phyloP scores from a whole-genome alignment of 2,113 vertebrate species.

The Vombatus ursinus region DNA sequence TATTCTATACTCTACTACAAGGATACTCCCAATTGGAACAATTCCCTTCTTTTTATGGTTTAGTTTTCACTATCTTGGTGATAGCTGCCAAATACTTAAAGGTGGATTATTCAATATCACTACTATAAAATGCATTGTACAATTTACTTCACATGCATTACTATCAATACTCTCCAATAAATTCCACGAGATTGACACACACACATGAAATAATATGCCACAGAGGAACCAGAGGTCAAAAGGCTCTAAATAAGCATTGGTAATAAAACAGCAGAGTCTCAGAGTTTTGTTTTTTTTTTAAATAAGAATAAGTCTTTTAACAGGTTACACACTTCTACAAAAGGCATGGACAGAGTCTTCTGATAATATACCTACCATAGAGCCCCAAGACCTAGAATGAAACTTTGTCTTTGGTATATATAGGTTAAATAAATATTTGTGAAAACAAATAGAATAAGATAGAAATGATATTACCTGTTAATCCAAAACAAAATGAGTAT shows the following conservation, averaged over 20 bases:
- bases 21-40: background rate
- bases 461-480: background rate
- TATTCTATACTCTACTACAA: background rate
- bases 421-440: background rate
- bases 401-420: background rate
- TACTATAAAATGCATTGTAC: background rate
- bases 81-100: background rate
- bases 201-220: background rate
- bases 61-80: background rate
- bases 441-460: background rate
- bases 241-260: background rate
- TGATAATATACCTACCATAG: background rate
- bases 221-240: background rate
- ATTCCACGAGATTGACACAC: background rate
- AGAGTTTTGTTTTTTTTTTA: background rate
- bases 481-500: background rate
- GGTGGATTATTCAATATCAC: background rate
- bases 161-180: background rate
- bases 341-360: background rate
- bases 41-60: background rate
- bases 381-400: background rate
- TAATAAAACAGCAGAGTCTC: background rate
- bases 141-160: background rate
- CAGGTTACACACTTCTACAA: background rate
- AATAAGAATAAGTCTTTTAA: background rate